These are phyloP conservation scores for Sycophila sp. DNA, from an alignment of 1,140 invertebrate species.

Conservation along the genomic window DNA sequence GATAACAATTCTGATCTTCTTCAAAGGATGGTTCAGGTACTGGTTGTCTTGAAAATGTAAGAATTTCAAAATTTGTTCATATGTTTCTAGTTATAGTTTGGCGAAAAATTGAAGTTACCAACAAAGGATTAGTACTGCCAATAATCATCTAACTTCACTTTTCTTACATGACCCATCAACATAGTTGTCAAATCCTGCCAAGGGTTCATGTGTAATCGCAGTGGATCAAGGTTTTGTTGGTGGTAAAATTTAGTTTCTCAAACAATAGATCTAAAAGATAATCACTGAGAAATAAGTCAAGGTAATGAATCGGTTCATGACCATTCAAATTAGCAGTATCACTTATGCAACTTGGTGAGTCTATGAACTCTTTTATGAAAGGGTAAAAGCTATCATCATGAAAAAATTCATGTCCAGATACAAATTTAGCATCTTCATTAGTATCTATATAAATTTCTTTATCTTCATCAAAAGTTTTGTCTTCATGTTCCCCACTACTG, in stretches of 20 bases:
- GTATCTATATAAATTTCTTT: background rate
- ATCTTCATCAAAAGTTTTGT: background rate
- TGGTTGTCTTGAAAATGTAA: constrained; percentile 32
- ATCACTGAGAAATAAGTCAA: constrained; percentile 8
- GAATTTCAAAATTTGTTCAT: constrained; percentile 32
- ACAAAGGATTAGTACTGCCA: constrained; percentile 45
- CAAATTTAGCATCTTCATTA: background rate
- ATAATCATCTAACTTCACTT: constrained; percentile 40
- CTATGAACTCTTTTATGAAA: constrained; percentile 3
- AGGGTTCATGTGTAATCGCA: background rate
- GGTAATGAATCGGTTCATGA: background rate
- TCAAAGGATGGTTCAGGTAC: constrained; percentile 36
- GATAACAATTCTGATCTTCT: constrained; percentile 30
- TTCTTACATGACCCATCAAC: constrained; percentile 31
- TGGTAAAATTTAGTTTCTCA: constrained; percentile 20
- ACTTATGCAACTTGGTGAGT: background rate
- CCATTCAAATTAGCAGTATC: background rate
- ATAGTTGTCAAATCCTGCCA: constrained; percentile 12
- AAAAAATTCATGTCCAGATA: background rate
- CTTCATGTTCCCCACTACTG: background rate
- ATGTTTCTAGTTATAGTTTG: constrained; percentile 44
- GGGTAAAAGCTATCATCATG: constrained; percentile 2
- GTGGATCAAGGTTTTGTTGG: constrained; percentile 4
- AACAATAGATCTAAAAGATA: background rate
- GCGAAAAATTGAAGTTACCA: constrained; percentile 44